Percentiles rank a stretch among this genome's conserved stretches.
Conservation (phyloP, 1,140 invertebrate genomes). For the Sminthurinus signatus region DNA sequence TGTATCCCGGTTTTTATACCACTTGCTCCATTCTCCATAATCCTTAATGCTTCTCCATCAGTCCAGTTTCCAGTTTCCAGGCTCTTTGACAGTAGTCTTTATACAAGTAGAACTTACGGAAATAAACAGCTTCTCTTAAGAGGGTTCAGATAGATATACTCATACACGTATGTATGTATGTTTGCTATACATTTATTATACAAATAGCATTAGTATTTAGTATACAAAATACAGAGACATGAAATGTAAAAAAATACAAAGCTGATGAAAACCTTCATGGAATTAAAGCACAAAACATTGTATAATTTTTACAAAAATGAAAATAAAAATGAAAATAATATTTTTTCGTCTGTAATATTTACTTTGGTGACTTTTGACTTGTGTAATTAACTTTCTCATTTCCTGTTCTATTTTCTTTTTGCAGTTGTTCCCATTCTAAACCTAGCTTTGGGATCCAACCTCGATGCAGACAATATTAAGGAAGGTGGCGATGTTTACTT, state of each 20-base stretch:
- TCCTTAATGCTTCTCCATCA: not conserved
- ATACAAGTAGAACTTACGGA: too few species aligned
- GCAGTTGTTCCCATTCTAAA: constrained; percentile 67
- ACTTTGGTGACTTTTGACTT: not conserved
- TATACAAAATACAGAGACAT: too few species aligned
- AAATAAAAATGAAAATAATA: not conserved
- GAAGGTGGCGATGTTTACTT: constrained; percentile 87
- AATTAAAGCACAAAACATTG: too few species aligned
- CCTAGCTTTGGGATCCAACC: constrained; percentile 68
- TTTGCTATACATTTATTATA: too few species aligned
- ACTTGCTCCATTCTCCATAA: not conserved
- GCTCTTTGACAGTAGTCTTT: too few species aligned
- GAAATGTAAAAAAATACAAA: too few species aligned
- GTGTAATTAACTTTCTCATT: not conserved
- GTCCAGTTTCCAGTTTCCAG: too few species aligned
- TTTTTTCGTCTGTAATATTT: not conserved
- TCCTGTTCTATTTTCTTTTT: constrained; percentile 43
- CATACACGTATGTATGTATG: too few species aligned
- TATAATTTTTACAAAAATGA: not conserved
- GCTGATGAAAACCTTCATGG: too few species aligned
- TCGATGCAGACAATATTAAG: constrained; percentile 80
- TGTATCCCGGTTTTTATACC: not conserved
- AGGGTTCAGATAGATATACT: too few species aligned
- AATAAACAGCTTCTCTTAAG: too few species aligned
- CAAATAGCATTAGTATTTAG: too few species aligned